Evolutionary conservation across 2,797 vertebrate species (phyloP), one percentile per base, ranked within the genome.

Genomic region (Eulemur coronatus): DNA sequence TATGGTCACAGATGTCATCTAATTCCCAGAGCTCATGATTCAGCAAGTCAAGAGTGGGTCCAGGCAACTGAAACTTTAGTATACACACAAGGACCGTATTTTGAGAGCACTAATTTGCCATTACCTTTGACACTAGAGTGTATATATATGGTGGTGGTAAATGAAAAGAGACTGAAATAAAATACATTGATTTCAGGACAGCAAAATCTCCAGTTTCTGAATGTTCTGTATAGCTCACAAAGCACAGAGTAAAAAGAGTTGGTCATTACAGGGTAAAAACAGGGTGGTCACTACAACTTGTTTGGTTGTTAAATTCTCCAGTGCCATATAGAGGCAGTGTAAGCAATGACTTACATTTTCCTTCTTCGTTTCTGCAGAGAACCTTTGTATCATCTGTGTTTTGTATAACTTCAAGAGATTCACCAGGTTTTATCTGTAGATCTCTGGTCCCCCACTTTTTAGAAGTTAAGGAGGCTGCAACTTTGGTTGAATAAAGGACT

Each of bases 301-400:
- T 87, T 59, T 73, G n/a, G 28, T 2, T 30, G 28, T 72, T 70
- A 67, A 43, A 35, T 24, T 35, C 70, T 52, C 10, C 69, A 78
- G 57, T 18, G 55, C 13, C 6, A 5, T 35, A 18, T 52, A 57
- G 4, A 13, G 0, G 0, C 9, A 55, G 9, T 14, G 3, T 15
- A 17, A 41, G 18, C 26, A 52, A 17, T 46, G 35, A 99, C 99
- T 99, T 98, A 99, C 99, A 99, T 98, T 99, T 99, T 38, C 99
- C 99, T 10, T 99, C 99, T 41, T 99, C 99, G 1, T 99, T 99
- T 89, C 99, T 99, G 97, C 99, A 99, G 96, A 99, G 98, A 70
- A 99, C 97, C 97, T 99, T 99, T 76, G 98, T 98, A 14, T 99
- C 98, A 24, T 99, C 99, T 3, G 99, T 98, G 93, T 97, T 99